Percentiles rank a stretch among this genome's conserved stretches.
Evolutionary conservation across 2,797 vertebrate genomes (phyloP).

Genomic region (Gastrophryne carolinensis): DNA sequence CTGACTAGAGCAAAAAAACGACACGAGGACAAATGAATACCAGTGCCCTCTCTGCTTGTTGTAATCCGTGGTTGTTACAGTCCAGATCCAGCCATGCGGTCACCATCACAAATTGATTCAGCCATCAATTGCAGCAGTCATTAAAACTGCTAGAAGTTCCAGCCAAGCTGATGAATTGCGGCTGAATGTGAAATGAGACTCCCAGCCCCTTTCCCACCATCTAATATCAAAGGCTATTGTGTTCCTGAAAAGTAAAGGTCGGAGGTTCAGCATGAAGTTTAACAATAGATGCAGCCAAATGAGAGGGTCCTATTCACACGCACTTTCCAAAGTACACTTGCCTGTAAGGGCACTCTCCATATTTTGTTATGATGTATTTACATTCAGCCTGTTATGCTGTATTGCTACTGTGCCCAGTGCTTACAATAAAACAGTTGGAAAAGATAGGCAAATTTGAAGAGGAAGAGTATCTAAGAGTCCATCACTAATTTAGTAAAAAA

Average conservation of each 20-base stretch:
- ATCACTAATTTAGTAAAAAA: too few species aligned
- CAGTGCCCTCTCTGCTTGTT: conserved; percentile 72
- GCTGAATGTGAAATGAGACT: conserved; percentile 82
- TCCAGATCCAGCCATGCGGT: conserved; percentile 84
- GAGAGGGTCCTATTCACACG: conserved; percentile 71
- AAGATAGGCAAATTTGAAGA: too few species aligned
- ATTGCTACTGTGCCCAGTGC: too few species aligned
- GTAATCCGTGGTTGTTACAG: conserved; percentile 86
- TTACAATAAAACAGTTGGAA: too few species aligned
- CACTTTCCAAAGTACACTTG: conserved; percentile 74
- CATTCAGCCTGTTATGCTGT: conserved; percentile 68
- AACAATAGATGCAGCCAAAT: conserved; percentile 78
- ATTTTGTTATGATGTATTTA: conserved; percentile 75
- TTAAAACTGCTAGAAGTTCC: conserved; percentile 78
- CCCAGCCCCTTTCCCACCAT: conserved; percentile 85
- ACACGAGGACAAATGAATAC: conserved; percentile 70
- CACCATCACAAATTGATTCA: conserved; percentile 93
- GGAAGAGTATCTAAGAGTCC: too few species aligned
- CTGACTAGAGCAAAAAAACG: conserved; percentile 56
- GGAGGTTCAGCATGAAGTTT: conserved; percentile 81
- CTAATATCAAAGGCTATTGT: conserved; percentile 93
- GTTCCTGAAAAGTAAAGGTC: conserved; percentile 83
- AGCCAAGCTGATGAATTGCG: conserved; percentile 79
- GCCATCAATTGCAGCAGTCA: conserved; percentile 86
- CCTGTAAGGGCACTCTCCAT: conserved; percentile 62